These are phyloP conservation scores for Platysteira castanea DNA, from an alignment of 2,113 vertebrate genomes.

Conservation along the genomic window DNA sequence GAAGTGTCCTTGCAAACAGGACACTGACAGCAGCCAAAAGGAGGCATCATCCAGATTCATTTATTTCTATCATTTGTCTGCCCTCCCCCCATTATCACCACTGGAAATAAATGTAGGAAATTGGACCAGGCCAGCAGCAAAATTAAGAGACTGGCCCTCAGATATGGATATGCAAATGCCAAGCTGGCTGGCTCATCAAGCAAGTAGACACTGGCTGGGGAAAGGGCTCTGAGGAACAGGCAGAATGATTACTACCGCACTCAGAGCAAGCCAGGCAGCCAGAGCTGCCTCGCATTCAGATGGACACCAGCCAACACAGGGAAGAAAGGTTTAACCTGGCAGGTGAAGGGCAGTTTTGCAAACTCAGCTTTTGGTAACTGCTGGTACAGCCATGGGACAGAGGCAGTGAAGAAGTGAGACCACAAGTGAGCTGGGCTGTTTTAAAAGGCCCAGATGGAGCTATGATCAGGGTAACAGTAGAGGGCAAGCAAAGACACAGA, in stretches of 20 bases:
- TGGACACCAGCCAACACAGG: background rate
- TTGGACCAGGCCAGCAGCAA: background rate
- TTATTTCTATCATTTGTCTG: background rate
- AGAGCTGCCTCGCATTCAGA: background rate
- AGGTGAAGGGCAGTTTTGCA: background rate
- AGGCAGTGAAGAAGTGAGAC: background rate
- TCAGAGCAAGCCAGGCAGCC: background rate
- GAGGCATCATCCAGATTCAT: background rate
- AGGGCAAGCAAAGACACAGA: background rate
- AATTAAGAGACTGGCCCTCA: background rate
- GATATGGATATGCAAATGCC: background rate
- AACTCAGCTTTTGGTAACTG: background rate
- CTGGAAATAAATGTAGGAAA: background rate
- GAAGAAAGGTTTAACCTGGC: background rate
- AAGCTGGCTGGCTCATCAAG: background rate
- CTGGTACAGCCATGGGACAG: background rate
- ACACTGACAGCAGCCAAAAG: background rate
- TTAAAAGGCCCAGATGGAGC: background rate
- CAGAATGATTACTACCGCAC: fast-evolving
- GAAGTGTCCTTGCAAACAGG: background rate
- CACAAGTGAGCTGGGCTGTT: background rate
- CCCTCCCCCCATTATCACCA: background rate
- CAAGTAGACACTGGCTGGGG: background rate
- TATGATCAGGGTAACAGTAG: too few relatives aligned
- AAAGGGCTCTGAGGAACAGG: background rate